Conservation (phyloP, 2,113 vertebrate species). For the Syngnathoides biaculeatus region DNA sequence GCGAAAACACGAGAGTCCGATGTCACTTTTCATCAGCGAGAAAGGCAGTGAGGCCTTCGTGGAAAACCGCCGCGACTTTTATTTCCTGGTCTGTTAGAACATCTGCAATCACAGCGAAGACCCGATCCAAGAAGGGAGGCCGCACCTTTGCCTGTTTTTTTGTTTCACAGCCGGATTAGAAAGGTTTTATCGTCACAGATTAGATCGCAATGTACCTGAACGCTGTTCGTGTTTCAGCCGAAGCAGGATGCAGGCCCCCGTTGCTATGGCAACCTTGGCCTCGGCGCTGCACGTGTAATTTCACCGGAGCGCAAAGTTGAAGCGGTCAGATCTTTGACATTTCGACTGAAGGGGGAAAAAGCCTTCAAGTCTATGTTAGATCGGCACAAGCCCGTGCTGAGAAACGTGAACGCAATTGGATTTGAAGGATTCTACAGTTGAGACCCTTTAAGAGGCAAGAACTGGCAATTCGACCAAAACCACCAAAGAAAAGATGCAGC, state of each 20-base stretch:
- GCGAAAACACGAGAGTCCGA: slow-evolving; percentile 58
- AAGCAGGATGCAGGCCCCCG: slow-evolving; percentile 27
- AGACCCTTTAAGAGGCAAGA: too few relatives aligned
- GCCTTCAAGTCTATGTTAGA: too few relatives aligned
- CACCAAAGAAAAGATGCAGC: too few relatives aligned
- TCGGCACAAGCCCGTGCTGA: too few relatives aligned
- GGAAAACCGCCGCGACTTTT: slow-evolving; percentile 26
- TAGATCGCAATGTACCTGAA: slow-evolving; percentile 37
- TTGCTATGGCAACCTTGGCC: slow-evolving; percentile 29
- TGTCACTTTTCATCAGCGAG: slow-evolving; percentile 51
- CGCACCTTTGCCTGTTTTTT: background rate
- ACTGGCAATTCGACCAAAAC: too few relatives aligned
- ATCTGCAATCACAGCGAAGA: slow-evolving; percentile 40
- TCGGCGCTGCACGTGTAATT: slow-evolving; percentile 25
- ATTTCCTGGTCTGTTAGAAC: slow-evolving; percentile 17
- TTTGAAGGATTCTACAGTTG: too few relatives aligned
- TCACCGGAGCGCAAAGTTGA: slow-evolving; percentile 22
- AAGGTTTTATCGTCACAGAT: slow-evolving; percentile 33
- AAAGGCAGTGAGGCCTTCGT: slow-evolving; percentile 25
- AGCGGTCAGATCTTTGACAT: too few relatives aligned
- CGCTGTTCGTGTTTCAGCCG: slow-evolving; percentile 34
- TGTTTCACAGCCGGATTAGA: slow-evolving; percentile 27
- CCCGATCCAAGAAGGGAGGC: slow-evolving; percentile 2
- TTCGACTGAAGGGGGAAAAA: too few relatives aligned
- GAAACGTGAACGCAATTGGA: too few relatives aligned